These are phyloP conservation scores for Calidris pygmaea DNA, from an alignment of 2,113 vertebrate species.

Conservation along the genomic window DNA sequence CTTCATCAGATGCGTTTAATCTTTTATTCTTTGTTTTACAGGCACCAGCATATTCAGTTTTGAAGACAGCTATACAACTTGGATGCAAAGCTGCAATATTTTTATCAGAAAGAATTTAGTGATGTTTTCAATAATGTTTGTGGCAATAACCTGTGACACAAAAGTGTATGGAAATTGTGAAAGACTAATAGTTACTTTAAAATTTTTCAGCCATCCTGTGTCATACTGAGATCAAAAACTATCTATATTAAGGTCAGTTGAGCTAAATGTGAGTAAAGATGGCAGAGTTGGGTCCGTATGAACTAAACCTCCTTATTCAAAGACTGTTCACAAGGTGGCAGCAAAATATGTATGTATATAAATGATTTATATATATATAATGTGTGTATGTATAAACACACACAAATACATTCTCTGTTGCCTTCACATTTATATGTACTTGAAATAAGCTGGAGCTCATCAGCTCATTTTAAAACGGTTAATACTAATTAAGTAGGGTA, in stretches of 20 bases:
- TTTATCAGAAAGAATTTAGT: constrained; percentile 87
- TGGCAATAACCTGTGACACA: not conserved
- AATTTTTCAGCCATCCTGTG: not conserved
- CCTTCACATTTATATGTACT: not conserved
- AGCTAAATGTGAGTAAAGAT: not conserved
- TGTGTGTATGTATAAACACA: not conserved
- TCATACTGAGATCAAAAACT: not conserved
- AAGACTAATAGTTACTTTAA: not conserved
- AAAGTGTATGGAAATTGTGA: not conserved
- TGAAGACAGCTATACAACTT: constrained; percentile 89
- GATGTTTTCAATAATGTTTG: not conserved
- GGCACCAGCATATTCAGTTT: constrained; percentile 86
- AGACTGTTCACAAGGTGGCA: constrained; percentile 30
- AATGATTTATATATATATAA: not conserved
- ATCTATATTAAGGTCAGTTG: not conserved
- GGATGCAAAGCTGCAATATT: constrained; percentile 93
- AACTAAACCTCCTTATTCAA: not conserved
- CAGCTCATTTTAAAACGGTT: not conserved
- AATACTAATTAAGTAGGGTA: not conserved
- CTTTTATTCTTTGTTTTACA: constrained; percentile 55
- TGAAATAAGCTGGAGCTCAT: not conserved
- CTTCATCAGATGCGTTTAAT: not conserved
- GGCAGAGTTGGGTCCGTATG: not conserved
- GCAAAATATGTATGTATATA: not conserved
- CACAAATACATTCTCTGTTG: not conserved